phyloP scores from a whole-genome alignment of 2,797 vertebrate species.

The Artibeus lituratus region DNA sequence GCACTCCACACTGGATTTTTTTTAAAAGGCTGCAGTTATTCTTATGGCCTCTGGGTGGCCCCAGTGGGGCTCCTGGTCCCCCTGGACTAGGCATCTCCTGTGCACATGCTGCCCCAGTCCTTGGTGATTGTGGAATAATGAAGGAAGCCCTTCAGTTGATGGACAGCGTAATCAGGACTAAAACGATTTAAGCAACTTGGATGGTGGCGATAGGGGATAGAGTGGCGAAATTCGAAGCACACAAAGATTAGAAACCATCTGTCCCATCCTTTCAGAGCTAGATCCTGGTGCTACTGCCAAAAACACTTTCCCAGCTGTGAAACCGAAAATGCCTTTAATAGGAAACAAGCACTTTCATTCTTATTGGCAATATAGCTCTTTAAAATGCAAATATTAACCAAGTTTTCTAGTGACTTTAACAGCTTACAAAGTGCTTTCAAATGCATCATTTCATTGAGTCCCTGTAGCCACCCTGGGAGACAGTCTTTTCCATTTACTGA shows the following conservation, averaged over 20 bases:
- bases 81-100: not conserved
- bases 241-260: not conserved
- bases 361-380: not conserved
- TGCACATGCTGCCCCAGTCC: fast-evolving
- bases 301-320: not conserved
- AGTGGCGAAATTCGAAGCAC: not conserved
- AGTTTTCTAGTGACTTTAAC: not conserved
- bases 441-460: not conserved
- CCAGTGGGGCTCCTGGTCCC: not conserved
- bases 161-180: not conserved
- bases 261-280: not conserved
- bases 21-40: not conserved
- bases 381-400: constrained; percentile 26
- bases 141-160: not conserved
- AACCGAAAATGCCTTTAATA: not conserved
- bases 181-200: not conserved
- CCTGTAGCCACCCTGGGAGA: not conserved
- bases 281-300: not conserved
- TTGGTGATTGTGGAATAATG: not conserved
- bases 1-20: not conserved
- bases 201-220: too few relatives aligned
- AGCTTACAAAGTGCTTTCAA: not conserved
- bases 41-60: not conserved
- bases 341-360: not conserved
- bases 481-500: not conserved